Base-by-base conservation (phyloP, 2,797 vertebrate genomes). In the Sebastes itinus region DNA sequence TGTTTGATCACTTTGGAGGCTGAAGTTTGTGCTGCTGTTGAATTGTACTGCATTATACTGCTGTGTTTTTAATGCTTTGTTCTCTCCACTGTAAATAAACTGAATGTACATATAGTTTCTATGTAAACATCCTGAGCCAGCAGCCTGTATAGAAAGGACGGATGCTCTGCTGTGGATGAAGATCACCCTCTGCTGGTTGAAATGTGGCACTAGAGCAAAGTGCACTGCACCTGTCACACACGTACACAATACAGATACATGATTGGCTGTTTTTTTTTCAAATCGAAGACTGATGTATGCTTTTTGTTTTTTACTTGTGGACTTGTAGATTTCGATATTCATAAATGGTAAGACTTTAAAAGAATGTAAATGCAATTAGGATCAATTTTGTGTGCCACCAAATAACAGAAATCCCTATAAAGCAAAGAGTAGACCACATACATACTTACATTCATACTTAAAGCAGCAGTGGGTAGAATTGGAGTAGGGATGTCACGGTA, bases 101-200 rank as follows among this genome's bases (percentile, higher is more conserved):
- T 54, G 6, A 9, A 20, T 46, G 12, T 23, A 33, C 16, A 9
- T 38, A 54, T 13, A 46, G 38, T 1, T 72, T 18, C 11, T 20
- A 9, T 22, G 5, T 10, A 64, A 22, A 49, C n/a, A 4, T 62
- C 13, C 58, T 77, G 32, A 6, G 6, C 9, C 22, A 58, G 2
- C 63, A 64, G 46, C 49, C 35, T 54, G 58, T 2, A 3, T 42
- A 35, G 28, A 55, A 22, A 1, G 20, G 18, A 35, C 33, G 23
- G 25, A 12, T 22, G n/a, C 46, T 67, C 16, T 71, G 16, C 8
- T 35, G 54, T 13, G 14, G 68, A 25, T 66, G 46, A 78, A 88
- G 75, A 68, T 27, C 66, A 1, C 89, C 90, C 89, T 81, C 92
- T 93, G 80, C 78, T 92, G 93, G 92, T 35, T 59, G 4, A 80